Evolutionary conservation across 2,113 vertebrate species (phyloP), one percentile per base, ranked within the genome.

Genomic region (Xenus cinereus): DNA sequence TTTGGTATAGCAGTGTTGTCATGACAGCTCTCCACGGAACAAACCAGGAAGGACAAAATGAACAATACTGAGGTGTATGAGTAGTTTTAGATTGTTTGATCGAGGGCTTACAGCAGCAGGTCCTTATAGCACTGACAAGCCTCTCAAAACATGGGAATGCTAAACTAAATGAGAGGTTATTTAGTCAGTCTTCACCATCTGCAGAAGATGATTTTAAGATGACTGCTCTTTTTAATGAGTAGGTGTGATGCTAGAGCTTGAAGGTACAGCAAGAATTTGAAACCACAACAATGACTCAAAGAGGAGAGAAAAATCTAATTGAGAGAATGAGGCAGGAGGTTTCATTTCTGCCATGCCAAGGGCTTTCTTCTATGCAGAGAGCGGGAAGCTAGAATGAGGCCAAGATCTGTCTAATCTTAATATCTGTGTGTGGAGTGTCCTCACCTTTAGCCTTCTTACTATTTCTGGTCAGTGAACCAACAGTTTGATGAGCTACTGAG

Each of bases 121-220:
- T 92, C 43, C 51, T 87, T 67, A 43, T 3, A 60, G 39, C 60
- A n/a, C 51, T 87, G 68, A 56, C 66, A 48, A 90, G 19, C 60
- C 68, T 51, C 50, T 79, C 60, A 51, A 81, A 89, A 92, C 39
- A 62, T 32, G 10, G n/a, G 64, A 92, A 89, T 60, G 78, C 54
- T 87, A 43, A 87, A 71, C 60, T 75, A 72, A 84, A 77, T 67
- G 30, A 88, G 72, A 81, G 15, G 39, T 80, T 88, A 41, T 56
- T 94, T 84, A 93, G 80, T 92, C 88, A 88, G 51, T 32, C 53
- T 87, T 84, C 77, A 64, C 72, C 72, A 75, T 74, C 56, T 82
- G 37, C 17, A 72, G 89, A 95, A 66, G 76, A 89, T 64, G 79
- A 56, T 81, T 94, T 74, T 35, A 83, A 71, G 51, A 76, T 68